Evolutionary conservation across 2,888 invertebrate species (phyloP), one percentile per base, ranked within the genome.

Genomic region (Ochropleura leucogaster): DNA sequence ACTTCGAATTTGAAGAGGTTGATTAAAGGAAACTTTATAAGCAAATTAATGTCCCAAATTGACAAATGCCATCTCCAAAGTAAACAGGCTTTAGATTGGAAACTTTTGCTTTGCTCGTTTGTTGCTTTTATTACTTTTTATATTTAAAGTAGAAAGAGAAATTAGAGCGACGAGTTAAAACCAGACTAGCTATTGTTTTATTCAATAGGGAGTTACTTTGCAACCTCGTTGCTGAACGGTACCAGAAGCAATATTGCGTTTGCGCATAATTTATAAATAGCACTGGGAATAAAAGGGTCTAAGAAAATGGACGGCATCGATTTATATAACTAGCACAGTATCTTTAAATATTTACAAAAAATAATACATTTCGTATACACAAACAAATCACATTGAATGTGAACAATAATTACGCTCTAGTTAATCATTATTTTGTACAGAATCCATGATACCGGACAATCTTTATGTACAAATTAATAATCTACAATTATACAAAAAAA

Each of bases 401-500:
- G 90, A 90, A 84, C 74, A 85, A 83, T 86, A 85, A 84, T 90
- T 91, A 87, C 90, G 87, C 89, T 90, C 89, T 93, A 89, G 68
- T 80, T 74, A 82, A 62, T 20, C 14, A 44, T 44, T 44, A 82
- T 83, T 90, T 90, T 90, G 88, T 91, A 91, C 91, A 91, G 84
- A 74, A 79, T 87, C 80, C 72, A 79, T 59, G 44, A 80, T 77
- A 79, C 57, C 71, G 69, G 71, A 81, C 70, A 72, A 72, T 87
- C 60, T 53, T 40, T 82, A 88, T 85, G 80, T 87, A 86, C 85
- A 85, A 84, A 84, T 55, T 60, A 60, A 70, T 42, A 85, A 75
- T 82, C 88, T 90, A 92, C 82, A 82, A 92, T 89, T 92, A 90
- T 90, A 92, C 89, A 91, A 90, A 92, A 30, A 83, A 91, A 87